Percentiles rank a stretch among this genome's conserved stretches.
These are phyloP conservation scores for Helostoma temminkii DNA, from an alignment of 2,797 vertebrate species.

Conservation along the genomic window DNA sequence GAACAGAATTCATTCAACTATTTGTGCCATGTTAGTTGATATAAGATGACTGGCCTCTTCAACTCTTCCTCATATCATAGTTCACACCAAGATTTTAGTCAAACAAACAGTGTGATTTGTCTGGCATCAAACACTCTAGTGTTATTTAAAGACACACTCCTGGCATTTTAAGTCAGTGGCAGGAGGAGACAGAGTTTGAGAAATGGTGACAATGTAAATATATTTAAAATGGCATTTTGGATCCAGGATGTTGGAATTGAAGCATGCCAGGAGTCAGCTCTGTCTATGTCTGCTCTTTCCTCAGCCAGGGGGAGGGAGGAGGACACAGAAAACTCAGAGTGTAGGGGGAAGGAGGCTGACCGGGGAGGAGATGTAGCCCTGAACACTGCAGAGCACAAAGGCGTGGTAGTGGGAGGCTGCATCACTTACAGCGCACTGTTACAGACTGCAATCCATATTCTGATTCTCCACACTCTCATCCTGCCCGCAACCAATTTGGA, in stretches of 20 bases:
- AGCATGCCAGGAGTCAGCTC: slow-evolving; percentile 24
- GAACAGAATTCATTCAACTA: slow-evolving; percentile 47
- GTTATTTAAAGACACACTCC: slow-evolving; percentile 37
- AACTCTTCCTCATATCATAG: slow-evolving; percentile 43
- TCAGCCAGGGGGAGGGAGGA: slow-evolving; percentile 43
- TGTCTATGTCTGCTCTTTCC: slow-evolving; percentile 38
- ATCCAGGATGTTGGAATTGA: slow-evolving; percentile 47
- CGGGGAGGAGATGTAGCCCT: slow-evolving; percentile 42
- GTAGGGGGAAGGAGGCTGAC: slow-evolving; percentile 34
- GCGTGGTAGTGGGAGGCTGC: slow-evolving; percentile 62
- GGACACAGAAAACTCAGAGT: slow-evolving; percentile 32
- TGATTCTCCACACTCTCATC: slow-evolving; percentile 68
- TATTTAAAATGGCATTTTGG: slow-evolving; percentile 52
- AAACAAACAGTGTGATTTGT: slow-evolving; percentile 64
- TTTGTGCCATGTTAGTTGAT: slow-evolving; percentile 57
- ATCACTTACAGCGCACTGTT: slow-evolving; percentile 51
- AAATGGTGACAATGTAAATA: slow-evolving; percentile 56
- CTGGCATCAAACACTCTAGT: slow-evolving; percentile 56
- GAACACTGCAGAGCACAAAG: slow-evolving; percentile 70
- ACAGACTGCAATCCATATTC: slow-evolving; percentile 65
- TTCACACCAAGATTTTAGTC: slow-evolving; percentile 32
- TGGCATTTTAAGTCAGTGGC: slow-evolving; percentile 35
- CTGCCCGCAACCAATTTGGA: slow-evolving; percentile 69
- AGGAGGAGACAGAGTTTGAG: slow-evolving; percentile 20
- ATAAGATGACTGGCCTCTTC: slow-evolving; percentile 53